Conservation (phyloP, 2,797 vertebrate species). For the Nyctibius grandis region DNA sequence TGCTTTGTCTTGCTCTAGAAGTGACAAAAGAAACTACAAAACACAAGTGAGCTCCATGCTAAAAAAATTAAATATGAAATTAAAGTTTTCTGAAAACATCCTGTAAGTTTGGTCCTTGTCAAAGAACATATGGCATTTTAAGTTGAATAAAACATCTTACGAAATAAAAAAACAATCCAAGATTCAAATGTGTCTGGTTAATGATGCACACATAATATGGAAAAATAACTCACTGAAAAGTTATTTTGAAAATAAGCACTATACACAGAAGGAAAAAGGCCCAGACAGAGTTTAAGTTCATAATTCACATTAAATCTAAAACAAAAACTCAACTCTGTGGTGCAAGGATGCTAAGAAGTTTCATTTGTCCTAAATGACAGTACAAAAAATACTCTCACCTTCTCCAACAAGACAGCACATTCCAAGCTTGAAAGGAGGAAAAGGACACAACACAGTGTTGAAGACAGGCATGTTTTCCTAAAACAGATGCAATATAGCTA, state of each 20-base stretch:
- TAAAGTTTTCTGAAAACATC: neutral
- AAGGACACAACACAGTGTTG: neutral
- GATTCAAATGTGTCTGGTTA: neutral
- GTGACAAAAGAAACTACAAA: neutral
- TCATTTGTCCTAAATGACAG: neutral
- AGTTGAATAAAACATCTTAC: neutral
- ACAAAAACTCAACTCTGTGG: neutral
- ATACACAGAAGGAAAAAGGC: neutral
- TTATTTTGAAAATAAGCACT: neutral
- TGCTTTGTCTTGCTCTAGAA: neutral
- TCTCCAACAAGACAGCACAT: neutral
- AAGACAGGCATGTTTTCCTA: conserved; percentile 4
- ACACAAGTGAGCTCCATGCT: neutral
- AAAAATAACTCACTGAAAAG: neutral
- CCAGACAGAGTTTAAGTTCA: neutral
- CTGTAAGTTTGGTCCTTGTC: neutral
- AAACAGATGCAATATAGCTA: conserved; percentile 1
- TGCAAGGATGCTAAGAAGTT: neutral
- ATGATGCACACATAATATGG: neutral
- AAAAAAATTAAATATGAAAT: neutral
- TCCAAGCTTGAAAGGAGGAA: conserved; percentile 4
- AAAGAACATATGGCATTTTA: neutral
- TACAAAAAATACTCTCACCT: neutral
- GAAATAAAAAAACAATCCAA: neutral
- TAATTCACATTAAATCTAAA: neutral